Evolutionary conservation across 1,140 invertebrate genomes (phyloP).

Genomic region (Dendrolimus kikuchii): DNA sequence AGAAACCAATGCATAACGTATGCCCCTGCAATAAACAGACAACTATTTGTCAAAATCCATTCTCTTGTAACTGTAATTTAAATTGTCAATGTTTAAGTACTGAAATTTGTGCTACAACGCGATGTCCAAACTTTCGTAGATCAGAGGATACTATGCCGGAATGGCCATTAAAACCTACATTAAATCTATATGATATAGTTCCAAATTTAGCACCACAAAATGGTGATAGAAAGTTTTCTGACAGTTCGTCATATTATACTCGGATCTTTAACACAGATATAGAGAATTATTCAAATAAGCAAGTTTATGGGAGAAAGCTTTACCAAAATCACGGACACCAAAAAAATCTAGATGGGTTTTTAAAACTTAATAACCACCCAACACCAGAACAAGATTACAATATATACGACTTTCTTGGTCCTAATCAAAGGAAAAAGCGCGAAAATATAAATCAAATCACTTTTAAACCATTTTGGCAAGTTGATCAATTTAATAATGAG

Average conservation of each 20-base stretch:
- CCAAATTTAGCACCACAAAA: slow-evolving; percentile 19
- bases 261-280: too few species aligned
- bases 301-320: slow-evolving; percentile 11
- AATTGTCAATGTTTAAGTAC: slow-evolving; percentile 30
- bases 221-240: slow-evolving; percentile 3
- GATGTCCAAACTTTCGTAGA: slow-evolving; percentile 2
- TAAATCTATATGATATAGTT: slow-evolving; percentile 17
- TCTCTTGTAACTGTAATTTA: slow-evolving; percentile 17
- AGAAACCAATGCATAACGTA: slow-evolving; percentile 1
- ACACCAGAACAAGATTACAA: slow-evolving; percentile 1
- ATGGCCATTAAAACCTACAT: too few species aligned
- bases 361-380: slow-evolving; percentile 6
- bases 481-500: slow-evolving; percentile 28
- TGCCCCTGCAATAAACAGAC: slow-evolving; percentile 28
- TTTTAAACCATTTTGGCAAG: slow-evolving; percentile 51
- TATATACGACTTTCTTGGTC: slow-evolving; percentile 21
- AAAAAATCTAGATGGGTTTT: slow-evolving; percentile 15
- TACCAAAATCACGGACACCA: slow-evolving; percentile 26
- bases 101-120: slow-evolving; percentile 9
- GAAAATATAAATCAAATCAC: slow-evolving; percentile 22
- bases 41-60: slow-evolving; percentile 9
- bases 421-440: slow-evolving; percentile 31
- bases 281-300: slow-evolving; percentile 2
- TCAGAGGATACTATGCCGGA: too few species aligned
- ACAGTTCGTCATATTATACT: too few species aligned